Evolutionary conservation across 2,113 vertebrate genomes (phyloP).

Genomic region (Nycticorax nycticorax): DNA sequence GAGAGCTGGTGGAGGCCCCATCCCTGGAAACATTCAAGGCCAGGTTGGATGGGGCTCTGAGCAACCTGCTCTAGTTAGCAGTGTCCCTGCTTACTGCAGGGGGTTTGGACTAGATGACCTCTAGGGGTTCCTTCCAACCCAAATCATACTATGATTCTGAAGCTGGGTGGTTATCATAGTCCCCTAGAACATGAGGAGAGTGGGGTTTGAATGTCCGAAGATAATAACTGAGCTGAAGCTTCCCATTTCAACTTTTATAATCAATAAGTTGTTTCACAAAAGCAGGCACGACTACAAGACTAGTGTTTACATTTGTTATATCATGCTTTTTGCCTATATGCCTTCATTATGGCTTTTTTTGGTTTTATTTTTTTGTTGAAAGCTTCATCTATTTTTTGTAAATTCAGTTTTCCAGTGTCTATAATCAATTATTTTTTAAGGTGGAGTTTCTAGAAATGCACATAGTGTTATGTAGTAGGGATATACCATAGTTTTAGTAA

Average conservation of each 20-base stretch:
- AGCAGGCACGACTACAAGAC: not conserved
- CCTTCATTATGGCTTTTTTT: not conserved
- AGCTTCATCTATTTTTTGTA: not conserved
- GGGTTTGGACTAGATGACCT: too few relatives aligned
- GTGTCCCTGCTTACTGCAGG: too few relatives aligned
- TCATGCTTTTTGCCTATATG: not conserved
- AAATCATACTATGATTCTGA: not conserved
- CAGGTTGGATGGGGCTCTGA: too few relatives aligned
- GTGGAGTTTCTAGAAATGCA: not conserved
- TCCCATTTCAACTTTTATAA: not conserved
- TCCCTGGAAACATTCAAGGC: too few relatives aligned
- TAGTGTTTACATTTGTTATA: not conserved
- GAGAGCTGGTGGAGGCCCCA: too few relatives aligned
- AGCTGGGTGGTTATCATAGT: not conserved
- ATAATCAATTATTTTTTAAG: not conserved
- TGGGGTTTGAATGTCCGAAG: not conserved
- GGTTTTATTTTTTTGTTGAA: not conserved
- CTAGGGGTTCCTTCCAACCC: too few relatives aligned
- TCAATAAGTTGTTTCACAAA: not conserved
- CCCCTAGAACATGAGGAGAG: not conserved
- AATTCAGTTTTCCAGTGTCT: not conserved
- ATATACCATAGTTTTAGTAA: not conserved
- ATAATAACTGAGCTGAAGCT: not conserved
- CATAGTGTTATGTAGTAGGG: fast-evolving
- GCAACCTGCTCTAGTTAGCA: too few relatives aligned